Evolutionary conservation across 2,888 invertebrate species (phyloP), one percentile per base, ranked within the genome.

Genomic region (Drosophila prostipennis): DNA sequence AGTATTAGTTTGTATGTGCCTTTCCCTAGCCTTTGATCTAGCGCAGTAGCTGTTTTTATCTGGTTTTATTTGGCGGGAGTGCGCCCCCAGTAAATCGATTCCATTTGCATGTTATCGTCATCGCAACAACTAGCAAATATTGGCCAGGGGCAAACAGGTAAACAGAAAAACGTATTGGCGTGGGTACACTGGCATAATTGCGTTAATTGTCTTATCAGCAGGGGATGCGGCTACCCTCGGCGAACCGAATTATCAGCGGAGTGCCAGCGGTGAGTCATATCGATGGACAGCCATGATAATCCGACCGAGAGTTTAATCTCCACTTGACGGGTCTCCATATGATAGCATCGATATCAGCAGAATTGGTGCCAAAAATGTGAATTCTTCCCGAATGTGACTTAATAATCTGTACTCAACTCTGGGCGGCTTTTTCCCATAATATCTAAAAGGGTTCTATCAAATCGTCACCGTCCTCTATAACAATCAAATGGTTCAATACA

Each of bases 161-260:
- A 75, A 60, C 43, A 40, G 14, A 57, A 23, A 42, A 46, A 55
- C 51, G 26, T 72, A 72, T 72, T 52, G 55, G 42, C 13, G 26
- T 42, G 49, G 46, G 56, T 54, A 64, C 74, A 67, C 55, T 45
- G 23, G 43, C 55, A 51, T 77, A 82, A 80, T 83, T 80, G 73
- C 71, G 57, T 68, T 73, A 82, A 82, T 73, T 70, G 69, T 42
- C 51, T 82, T 80, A 85, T 78, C 80, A 54, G 52, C n/a, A 29
- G 29, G 29, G 49, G n/a, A 45, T 39, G 36, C 37, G 58, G 55
- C 63, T 70, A 37, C 45, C 49, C 46, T 26, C 39, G 36, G 11
- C 32, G 13, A 39, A 14, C n/a, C n/a, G n/a, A 45, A 26, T n/a
- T 40, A 54, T 54, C 53, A 52, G n/a, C 14, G 19, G 23, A 60